Evolutionary conservation across 2,888 invertebrate species (phyloP).

Genomic region (Linyphia triangularis): DNA sequence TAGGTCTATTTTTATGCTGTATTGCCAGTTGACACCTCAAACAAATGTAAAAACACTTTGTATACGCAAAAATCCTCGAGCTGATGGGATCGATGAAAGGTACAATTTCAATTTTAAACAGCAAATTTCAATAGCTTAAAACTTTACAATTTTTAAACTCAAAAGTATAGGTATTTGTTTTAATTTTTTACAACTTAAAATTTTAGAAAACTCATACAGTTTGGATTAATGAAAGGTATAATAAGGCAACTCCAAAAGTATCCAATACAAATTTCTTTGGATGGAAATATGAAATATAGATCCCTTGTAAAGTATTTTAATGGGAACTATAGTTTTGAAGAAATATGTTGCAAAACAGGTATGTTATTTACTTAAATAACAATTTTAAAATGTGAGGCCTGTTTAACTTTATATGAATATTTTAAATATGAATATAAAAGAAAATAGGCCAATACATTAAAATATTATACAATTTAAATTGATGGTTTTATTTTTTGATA

Average conservation of each 20-base stretch:
- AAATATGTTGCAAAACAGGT: slow-evolving; percentile 90
- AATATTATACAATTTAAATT: too few relatives aligned
- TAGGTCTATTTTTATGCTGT: slow-evolving; percentile 87
- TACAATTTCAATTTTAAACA: slow-evolving; percentile 80
- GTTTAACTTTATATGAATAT: neutral
- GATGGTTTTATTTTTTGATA: too few relatives aligned
- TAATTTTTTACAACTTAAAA: neutral
- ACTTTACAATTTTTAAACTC: neutral
- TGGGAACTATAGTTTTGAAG: slow-evolving; percentile 90
- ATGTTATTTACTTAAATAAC: neutral
- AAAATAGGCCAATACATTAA: too few relatives aligned
- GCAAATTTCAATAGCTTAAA: neutral
- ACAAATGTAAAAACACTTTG: slow-evolving; percentile 88
- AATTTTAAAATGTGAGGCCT: neutral
- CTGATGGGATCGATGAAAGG: slow-evolving; percentile 85
- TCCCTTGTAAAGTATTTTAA: slow-evolving; percentile 84
- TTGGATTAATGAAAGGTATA: slow-evolving; percentile 85
- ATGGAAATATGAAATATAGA: slow-evolving; percentile 75
- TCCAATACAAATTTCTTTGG: slow-evolving; percentile 79
- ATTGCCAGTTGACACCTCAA: slow-evolving; percentile 88
- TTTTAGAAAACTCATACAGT: slow-evolving; percentile 89
- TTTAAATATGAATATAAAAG: too few relatives aligned
- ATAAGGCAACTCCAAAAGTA: slow-evolving; percentile 86
- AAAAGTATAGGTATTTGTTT: neutral
- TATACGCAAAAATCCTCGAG: slow-evolving; percentile 86